Evolutionary conservation across 1,140 invertebrate genomes (phyloP).

Genomic region (Saccostrea cuccullata): DNA sequence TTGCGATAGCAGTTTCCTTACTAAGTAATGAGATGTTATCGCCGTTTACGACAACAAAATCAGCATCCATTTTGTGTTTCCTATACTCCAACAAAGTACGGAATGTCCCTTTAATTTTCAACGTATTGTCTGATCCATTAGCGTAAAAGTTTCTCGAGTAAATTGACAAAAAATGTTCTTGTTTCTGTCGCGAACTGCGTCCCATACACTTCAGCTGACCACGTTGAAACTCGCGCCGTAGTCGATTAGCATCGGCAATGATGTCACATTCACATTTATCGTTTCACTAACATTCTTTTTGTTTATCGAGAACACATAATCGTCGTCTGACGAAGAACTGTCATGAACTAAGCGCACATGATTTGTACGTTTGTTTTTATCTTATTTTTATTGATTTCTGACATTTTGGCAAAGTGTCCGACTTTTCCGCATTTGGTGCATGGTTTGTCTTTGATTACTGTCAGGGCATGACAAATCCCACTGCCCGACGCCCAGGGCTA

Average conservation of each 20-base stretch:
- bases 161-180: neutral
- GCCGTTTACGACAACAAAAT: neutral
- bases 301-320: neutral
- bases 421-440: neutral
- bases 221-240: neutral
- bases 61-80: neutral
- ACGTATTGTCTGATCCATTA: neutral
- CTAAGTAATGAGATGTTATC: neutral
- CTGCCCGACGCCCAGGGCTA: no score
- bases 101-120: neutral
- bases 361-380: neutral
- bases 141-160: neutral
- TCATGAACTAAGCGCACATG: neutral
- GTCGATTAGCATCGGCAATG: neutral
- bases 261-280: neutral
- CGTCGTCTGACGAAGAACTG: neutral
- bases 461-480: no score
- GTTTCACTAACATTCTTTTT: neutral
- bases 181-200: neutral
- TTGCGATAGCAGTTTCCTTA: neutral
- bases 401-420: no score
- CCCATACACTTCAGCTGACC: neutral
- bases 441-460: neutral
- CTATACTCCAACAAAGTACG: neutral
- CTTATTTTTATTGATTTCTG: neutral